Evolutionary conservation across 2,888 invertebrate species (phyloP).

Genomic region (Xestia c-nigrum): DNA sequence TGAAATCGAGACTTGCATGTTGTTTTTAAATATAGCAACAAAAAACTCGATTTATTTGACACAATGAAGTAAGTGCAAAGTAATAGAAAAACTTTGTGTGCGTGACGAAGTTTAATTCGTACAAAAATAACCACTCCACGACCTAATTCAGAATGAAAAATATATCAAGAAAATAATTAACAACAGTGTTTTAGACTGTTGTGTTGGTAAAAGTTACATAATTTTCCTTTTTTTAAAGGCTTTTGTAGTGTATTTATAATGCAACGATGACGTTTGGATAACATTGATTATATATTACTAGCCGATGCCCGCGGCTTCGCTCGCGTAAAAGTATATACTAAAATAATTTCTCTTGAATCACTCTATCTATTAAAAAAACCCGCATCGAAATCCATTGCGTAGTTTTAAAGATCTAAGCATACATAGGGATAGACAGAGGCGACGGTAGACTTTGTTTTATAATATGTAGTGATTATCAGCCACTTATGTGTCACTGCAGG

Average conservation of each 20-base stretch:
- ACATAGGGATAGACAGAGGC: too few relatives aligned
- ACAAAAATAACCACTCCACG: slow-evolving; percentile 26
- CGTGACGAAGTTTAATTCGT: slow-evolving; percentile 38
- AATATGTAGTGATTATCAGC: too few relatives aligned
- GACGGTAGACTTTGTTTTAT: too few relatives aligned
- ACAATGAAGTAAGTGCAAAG: slow-evolving; percentile 27
- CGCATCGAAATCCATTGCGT: too few relatives aligned
- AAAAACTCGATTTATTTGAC: slow-evolving; percentile 20
- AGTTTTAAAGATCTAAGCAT: too few relatives aligned
- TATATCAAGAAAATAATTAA: slow-evolving; percentile 27
- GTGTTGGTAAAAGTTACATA: slow-evolving; percentile 4
- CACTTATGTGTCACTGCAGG: too few relatives aligned
- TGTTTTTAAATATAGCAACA: background rate
- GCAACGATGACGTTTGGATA: background rate
- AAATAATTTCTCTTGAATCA: too few relatives aligned
- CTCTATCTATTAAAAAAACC: too few relatives aligned
- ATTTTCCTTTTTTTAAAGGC: background rate
- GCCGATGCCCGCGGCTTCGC: too few relatives aligned
- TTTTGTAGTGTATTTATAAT: background rate
- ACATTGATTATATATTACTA: background rate
- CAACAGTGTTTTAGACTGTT: background rate
- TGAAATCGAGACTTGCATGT: slow-evolving; percentile 10
- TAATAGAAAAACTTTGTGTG: slow-evolving; percentile 30
- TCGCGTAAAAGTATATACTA: too few relatives aligned
- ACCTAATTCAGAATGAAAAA: slow-evolving; percentile 22